Evolutionary conservation across 2,888 invertebrate species (phyloP).

Genomic region (Morinoia aosen): DNA sequence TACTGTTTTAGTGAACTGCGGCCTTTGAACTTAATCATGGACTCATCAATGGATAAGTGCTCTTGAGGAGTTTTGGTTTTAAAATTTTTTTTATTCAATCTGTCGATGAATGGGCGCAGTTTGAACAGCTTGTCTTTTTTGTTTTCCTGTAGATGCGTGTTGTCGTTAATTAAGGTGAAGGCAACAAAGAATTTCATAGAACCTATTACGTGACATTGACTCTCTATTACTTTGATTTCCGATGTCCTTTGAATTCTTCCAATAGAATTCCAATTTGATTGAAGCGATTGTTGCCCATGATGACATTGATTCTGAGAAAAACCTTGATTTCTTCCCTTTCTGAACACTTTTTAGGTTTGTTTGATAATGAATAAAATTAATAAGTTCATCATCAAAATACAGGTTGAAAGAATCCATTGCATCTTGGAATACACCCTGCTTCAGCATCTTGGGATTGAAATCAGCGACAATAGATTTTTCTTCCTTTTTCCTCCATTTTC

Average conservation of each 20-base stretch:
- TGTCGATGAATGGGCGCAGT: too few species aligned
- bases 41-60: conserved; percentile 30
- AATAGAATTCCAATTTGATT: not conserved
- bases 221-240: too few species aligned
- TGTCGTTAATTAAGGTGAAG: conserved; percentile 52
- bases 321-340: not conserved
- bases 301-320: not conserved
- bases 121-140: too few species aligned
- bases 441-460: too few species aligned
- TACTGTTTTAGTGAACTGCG: conserved; percentile 64
- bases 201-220: conserved; percentile 9
- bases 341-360: not conserved
- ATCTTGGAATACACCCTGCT: too few species aligned
- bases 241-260: not conserved
- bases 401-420: not conserved
- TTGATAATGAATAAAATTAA: not conserved
- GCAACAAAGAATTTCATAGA: not conserved
- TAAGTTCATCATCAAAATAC: not conserved
- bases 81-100: conserved; percentile 18
- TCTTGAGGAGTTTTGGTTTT: not conserved
- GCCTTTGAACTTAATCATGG: conserved; percentile 43
- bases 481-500: too few species aligned
- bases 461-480: too few species aligned
- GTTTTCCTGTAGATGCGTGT: not conserved
- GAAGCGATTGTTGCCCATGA: not conserved